Evolutionary conservation across 2,797 vertebrate genomes (phyloP).

Genomic region (Anas georgica): DNA sequence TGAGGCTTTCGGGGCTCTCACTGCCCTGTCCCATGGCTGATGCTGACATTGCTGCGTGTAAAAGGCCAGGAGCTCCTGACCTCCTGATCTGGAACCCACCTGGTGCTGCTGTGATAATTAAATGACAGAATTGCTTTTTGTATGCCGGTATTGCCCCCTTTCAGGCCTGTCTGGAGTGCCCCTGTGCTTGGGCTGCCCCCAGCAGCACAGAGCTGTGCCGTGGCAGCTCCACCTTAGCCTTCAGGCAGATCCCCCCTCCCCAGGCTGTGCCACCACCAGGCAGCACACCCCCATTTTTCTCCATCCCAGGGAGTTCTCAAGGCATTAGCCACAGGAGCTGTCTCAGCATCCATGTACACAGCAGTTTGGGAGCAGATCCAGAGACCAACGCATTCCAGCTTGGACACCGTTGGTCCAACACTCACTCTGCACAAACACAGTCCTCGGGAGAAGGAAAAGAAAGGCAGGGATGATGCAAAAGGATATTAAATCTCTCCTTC

Average conservation of each 20-base stretch:
- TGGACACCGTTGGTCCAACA: neutral
- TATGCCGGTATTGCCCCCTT: rapidly evolving
- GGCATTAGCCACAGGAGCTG: neutral
- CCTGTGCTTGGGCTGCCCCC: neutral
- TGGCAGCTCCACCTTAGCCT: neutral
- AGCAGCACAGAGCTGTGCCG: neutral
- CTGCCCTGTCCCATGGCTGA: neutral
- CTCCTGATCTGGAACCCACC: neutral
- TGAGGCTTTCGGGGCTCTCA: neutral
- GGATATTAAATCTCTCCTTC: neutral
- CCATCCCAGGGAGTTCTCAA: rapidly evolving
- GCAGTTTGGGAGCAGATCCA: neutral
- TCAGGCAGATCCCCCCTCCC: neutral
- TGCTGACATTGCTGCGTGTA: rapidly evolving
- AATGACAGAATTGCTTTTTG: neutral
- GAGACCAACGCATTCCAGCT: neutral
- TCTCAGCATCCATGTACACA: neutral
- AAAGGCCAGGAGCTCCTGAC: neutral
- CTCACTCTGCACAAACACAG: neutral
- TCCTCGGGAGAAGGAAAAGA: neutral
- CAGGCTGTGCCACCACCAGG: neutral
- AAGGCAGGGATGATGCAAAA: constrained; percentile 6
- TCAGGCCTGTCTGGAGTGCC: neutral
- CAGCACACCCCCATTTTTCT: neutral
- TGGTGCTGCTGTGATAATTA: neutral